Evolutionary conservation across 2,888 invertebrate genomes (phyloP).

Genomic region (Heliconius charithonia): DNA sequence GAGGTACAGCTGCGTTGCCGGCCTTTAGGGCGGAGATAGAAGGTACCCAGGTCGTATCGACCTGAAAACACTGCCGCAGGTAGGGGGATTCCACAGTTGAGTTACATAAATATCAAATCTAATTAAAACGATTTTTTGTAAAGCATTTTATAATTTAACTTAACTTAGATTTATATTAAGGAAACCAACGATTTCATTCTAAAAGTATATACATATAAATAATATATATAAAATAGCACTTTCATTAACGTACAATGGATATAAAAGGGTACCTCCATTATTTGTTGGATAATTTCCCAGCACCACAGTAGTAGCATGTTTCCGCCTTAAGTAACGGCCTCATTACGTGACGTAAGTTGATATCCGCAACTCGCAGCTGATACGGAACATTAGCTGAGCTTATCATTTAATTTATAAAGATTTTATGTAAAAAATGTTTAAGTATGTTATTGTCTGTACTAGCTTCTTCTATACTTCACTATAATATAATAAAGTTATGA

Average conservation of each 20-base stretch:
- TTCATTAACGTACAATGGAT: constrained; percentile 12
- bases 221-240: background rate
- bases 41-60: too few relatives aligned
- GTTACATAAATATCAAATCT: background rate
- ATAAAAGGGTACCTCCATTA: background rate
- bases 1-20: too few relatives aligned
- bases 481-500: too few relatives aligned
- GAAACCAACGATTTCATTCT: background rate
- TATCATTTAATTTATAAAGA: constrained; percentile 5
- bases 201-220: background rate
- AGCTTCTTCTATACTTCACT: too few relatives aligned
- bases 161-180: background rate
- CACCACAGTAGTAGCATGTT: background rate
- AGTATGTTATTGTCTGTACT: background rate
- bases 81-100: too few relatives aligned
- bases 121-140: background rate
- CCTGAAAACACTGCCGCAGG: too few relatives aligned
- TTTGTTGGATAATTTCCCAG: constrained; percentile 19
- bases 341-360: constrained; percentile 19
- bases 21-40: too few relatives aligned
- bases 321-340: constrained; percentile 17
- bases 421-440: background rate
- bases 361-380: constrained; percentile 1
- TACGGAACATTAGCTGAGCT: background rate
- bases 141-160: background rate